These are phyloP conservation scores for Atherinosoma microstoma DNA, from an alignment of 2,797 vertebrate species.

Conservation along the genomic window DNA sequence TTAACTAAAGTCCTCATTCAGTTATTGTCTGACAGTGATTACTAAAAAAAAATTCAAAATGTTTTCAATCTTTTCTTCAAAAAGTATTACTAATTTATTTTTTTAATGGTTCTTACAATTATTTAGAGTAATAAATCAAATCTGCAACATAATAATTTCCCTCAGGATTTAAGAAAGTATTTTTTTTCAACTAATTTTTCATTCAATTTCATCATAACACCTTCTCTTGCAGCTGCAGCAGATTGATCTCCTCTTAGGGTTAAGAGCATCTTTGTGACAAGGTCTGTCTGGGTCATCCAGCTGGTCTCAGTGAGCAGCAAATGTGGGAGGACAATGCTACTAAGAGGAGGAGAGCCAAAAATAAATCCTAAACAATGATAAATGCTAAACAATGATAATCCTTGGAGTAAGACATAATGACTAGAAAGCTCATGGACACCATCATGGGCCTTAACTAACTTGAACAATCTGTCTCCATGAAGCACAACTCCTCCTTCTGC, in stretches of 20 bases:
- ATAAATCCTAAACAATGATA: background rate
- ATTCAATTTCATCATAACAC: too few species aligned
- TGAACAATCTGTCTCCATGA: background rate
- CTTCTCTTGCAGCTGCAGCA: background rate
- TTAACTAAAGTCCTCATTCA: too few species aligned
- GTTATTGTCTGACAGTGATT: too few species aligned
- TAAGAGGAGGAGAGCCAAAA: background rate
- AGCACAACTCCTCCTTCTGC: background rate
- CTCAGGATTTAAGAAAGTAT: too few species aligned
- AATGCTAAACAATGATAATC: background rate
- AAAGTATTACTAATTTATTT: too few species aligned
- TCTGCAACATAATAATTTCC: too few species aligned
- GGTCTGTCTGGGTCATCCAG: slow-evolving; percentile 47
- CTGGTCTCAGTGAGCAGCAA: slow-evolving; percentile 5
- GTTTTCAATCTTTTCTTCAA: too few species aligned
- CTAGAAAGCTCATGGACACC: background rate
- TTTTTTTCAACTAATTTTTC: too few species aligned
- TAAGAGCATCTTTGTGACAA: slow-evolving; percentile 44
- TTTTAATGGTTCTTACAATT: too few species aligned
- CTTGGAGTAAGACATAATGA: background rate
- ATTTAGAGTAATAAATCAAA: too few species aligned
- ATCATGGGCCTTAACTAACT: background rate
- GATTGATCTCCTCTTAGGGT: slow-evolving; percentile 34
- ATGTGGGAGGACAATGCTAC: background rate
- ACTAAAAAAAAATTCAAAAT: too few species aligned